Percentiles rank a stretch among this genome's conserved stretches.
Conservation (phyloP, 2,888 invertebrate species). For the Abrostola triplasia region DNA sequence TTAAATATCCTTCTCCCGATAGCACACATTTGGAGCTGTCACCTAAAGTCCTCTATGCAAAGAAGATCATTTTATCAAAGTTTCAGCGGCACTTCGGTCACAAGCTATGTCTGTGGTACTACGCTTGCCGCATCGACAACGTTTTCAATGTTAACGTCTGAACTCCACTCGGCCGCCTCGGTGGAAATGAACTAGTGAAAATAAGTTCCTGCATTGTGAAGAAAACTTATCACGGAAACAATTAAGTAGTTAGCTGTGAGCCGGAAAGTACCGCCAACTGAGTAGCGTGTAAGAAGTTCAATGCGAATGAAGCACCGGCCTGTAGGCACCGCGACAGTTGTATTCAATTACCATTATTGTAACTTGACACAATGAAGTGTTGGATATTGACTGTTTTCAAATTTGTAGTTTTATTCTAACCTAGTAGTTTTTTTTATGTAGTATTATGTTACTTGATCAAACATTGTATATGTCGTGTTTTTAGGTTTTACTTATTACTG, state of each 20-base stretch:
- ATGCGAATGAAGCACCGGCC: neutral
- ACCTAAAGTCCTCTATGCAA: constrained; percentile 27
- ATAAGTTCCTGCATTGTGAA: constrained; percentile 23
- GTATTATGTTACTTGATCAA: too few relatives aligned
- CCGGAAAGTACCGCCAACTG: constrained; percentile 6
- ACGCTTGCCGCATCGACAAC: constrained; percentile 24
- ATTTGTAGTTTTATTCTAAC: too few relatives aligned
- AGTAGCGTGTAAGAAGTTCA: constrained; percentile 9
- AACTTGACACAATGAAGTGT: neutral
- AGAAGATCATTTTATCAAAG: constrained; percentile 36
- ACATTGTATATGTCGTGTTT: too few relatives aligned
- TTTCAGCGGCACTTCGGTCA: constrained; percentile 30
- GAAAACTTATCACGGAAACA: constrained; percentile 25
- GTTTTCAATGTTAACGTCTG: constrained; percentile 37
- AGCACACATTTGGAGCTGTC: constrained; percentile 3
- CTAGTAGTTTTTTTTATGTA: too few relatives aligned
- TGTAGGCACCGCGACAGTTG: neutral
- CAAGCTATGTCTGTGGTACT: constrained; percentile 25
- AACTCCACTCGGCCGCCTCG: constrained; percentile 23
- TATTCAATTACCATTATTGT: constrained; percentile 11
- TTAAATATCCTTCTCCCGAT: too few relatives aligned
- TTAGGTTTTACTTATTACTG: too few relatives aligned
- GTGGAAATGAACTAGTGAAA: constrained; percentile 34
- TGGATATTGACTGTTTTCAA: too few relatives aligned
- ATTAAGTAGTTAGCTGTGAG: constrained; percentile 26